These are phyloP conservation scores for Drosophila antonietae DNA, from an alignment of 2,888 invertebrate genomes.

Conservation along the genomic window DNA sequence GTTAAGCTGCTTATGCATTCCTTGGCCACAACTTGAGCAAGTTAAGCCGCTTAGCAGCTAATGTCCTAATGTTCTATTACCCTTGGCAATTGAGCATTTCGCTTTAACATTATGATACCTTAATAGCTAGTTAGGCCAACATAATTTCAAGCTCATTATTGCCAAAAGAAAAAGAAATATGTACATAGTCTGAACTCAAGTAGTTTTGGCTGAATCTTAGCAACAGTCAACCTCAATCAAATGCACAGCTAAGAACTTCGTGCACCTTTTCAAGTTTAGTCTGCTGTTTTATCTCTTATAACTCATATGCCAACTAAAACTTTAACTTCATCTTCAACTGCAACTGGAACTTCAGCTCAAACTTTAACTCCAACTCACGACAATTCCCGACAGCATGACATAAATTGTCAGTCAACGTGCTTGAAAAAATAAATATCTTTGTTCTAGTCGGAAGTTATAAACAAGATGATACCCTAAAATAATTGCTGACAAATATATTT, in stretches of 20 bases:
- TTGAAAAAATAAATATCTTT: slow-evolving; percentile 24
- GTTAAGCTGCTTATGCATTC: slow-evolving; percentile 7
- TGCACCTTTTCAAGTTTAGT: background rate
- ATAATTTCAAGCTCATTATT: background rate
- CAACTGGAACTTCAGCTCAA: background rate
- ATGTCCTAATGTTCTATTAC: slow-evolving; percentile 5
- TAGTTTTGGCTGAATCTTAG: background rate
- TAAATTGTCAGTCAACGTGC: slow-evolving; percentile 47
- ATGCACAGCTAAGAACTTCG: slow-evolving; percentile 12
- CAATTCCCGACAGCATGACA: slow-evolving; percentile 35
- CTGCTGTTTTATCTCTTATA: slow-evolving; percentile 18
- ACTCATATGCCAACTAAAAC: slow-evolving; percentile 16
- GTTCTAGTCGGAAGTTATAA: no score
- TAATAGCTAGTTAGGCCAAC: background rate
- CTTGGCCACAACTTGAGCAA: slow-evolving; percentile 1
- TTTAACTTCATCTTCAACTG: background rate
- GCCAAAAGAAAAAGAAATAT: background rate
- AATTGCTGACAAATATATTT: no score
- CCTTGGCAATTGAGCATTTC: background rate
- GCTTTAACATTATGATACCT: background rate
- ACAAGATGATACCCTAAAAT: background rate
- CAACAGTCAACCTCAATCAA: slow-evolving; percentile 8
- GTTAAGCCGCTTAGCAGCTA: slow-evolving; percentile 21
- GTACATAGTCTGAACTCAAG: background rate
- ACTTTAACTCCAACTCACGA: slow-evolving; percentile 9